phyloP scores from a whole-genome alignment of 2,113 vertebrate genomes.

The Grus americana region DNA sequence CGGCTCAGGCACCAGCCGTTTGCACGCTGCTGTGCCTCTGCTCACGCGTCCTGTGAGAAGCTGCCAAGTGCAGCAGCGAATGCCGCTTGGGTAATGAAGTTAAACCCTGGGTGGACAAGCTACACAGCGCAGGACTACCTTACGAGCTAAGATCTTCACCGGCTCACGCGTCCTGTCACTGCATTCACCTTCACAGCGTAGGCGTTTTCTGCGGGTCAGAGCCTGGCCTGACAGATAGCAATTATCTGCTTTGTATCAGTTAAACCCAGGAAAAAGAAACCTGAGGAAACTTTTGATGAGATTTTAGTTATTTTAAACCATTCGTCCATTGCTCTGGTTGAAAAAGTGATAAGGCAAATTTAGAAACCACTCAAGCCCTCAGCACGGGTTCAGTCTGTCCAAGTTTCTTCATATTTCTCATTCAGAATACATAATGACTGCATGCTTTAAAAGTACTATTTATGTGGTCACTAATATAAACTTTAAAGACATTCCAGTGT shows the following conservation, averaged over 20 bases:
- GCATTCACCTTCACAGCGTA: not conserved
- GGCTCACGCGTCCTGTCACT: accelerated
- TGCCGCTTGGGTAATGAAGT: not conserved
- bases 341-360: not conserved
- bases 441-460: not conserved
- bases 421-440: not conserved
- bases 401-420: not conserved
- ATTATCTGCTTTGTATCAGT: not conserved
- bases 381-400: not conserved
- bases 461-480: not conserved
- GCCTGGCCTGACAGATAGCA: not conserved
- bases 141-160: not conserved
- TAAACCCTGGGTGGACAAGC: not conserved
- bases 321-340: not conserved
- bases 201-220: not conserved
- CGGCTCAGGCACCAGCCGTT: not conserved
- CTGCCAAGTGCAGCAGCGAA: not conserved
- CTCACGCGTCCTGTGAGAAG: not conserved
- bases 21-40: not conserved
- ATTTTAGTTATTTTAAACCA: not conserved
- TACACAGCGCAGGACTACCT: not conserved
- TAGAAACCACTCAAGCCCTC: not conserved
- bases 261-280: not conserved
- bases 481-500: not conserved
- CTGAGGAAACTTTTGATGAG: not conserved